Conservation (phyloP, 2,797 vertebrate species). For the Periophthalmus magnuspinnatus region DNA sequence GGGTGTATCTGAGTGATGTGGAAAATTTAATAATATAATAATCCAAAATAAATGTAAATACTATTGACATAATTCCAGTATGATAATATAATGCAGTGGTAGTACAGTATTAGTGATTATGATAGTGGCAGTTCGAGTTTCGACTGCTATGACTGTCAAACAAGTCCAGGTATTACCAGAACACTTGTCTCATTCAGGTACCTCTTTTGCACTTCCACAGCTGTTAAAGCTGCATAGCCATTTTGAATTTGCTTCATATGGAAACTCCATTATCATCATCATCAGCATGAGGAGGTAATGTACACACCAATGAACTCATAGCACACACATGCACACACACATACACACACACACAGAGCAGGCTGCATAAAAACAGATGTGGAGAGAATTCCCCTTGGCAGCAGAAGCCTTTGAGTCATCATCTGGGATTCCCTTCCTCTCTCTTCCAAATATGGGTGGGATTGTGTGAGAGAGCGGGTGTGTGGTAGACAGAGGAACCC, state of each 20-base stretch:
- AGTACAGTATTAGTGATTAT: no score
- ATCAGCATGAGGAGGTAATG: conserved; percentile 35
- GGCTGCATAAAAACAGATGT: conserved; percentile 66
- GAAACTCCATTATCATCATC: conserved; percentile 23
- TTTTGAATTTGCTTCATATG: conserved; percentile 36
- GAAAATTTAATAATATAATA: neutral
- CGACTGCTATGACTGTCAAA: conserved; percentile 35
- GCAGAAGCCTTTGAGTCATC: conserved; percentile 75
- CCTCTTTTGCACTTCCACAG: conserved; percentile 33
- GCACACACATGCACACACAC: conserved; percentile 30
- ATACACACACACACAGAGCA: conserved; percentile 22
- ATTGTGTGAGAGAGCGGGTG: conserved; percentile 66
- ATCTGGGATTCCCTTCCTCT: conserved; percentile 82
- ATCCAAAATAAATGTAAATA: no score
- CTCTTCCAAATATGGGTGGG: conserved; percentile 81
- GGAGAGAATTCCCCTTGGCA: conserved; percentile 74
- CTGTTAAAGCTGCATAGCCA: conserved; percentile 36
- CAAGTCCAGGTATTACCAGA: conserved; percentile 51
- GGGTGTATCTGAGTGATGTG: neutral
- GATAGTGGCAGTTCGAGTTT: conserved; percentile 7
- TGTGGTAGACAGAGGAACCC: conserved; percentile 67
- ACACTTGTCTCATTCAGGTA: conserved; percentile 34
- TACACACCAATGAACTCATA: conserved; percentile 38
- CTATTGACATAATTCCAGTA: neutral
- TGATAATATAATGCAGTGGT: neutral